These are phyloP conservation scores for Sibirionetta formosa DNA, from an alignment of 2,797 vertebrate genomes.

Conservation along the genomic window DNA sequence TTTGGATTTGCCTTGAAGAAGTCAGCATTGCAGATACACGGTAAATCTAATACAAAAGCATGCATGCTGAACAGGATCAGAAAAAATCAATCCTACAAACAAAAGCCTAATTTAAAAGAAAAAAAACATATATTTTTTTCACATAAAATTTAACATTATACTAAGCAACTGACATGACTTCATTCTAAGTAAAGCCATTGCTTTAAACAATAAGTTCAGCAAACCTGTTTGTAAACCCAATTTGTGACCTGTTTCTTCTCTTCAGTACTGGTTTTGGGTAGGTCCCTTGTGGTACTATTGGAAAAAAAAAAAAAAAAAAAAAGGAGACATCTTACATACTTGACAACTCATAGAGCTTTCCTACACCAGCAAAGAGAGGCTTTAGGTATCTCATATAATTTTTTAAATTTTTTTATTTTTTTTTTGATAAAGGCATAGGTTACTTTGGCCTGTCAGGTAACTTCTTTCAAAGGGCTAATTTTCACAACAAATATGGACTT, in stretches of 20 bases:
- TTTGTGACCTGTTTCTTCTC: neutral
- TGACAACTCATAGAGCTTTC: neutral
- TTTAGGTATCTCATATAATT: neutral
- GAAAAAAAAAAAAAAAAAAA: neutral
- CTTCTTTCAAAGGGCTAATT: neutral
- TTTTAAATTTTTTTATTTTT: neutral
- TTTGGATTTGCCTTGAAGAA: neutral
- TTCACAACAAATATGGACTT: neutral
- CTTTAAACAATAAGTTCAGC: neutral
- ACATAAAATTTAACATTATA: neutral
- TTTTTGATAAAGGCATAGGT: slow-evolving; percentile 2
- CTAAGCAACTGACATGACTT: neutral
- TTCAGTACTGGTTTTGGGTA: neutral
- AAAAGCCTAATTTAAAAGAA: neutral
- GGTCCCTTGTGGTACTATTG: neutral
- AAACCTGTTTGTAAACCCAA: neutral
- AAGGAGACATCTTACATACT: rapidly evolving
- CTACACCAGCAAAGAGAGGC: neutral
- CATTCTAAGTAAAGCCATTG: neutral
- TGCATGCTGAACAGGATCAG: neutral
- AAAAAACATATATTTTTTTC: neutral
- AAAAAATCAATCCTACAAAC: neutral
- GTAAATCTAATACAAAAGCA: neutral
- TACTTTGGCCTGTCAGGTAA: neutral
- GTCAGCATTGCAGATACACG: neutral